phyloP scores from a whole-genome alignment of 2,888 invertebrate genomes.

The Phyllotreta cruciferae region DNA sequence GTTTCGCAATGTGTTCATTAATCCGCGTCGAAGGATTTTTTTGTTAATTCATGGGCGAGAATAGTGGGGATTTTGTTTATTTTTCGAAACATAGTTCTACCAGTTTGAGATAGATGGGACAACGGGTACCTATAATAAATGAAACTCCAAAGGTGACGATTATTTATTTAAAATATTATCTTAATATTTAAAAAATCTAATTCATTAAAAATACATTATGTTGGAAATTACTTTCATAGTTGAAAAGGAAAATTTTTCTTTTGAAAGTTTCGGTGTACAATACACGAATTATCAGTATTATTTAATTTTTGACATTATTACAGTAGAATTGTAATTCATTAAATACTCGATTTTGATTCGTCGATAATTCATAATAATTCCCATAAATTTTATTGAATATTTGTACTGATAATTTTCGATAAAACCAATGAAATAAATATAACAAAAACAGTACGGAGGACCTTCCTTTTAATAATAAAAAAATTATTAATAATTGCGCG shows the following conservation, averaged over 20 bases:
- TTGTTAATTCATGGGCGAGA: constrained; percentile 47
- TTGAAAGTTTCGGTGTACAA: no score
- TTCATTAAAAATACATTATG: no score
- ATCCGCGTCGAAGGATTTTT: constrained; percentile 38
- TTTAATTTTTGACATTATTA: no score
- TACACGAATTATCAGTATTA: no score
- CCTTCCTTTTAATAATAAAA: constrained; percentile 16
- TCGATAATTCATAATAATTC: not conserved
- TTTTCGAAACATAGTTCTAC: constrained; percentile 27
- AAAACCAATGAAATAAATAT: constrained; percentile 14
- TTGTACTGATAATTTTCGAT: constrained; percentile 6
- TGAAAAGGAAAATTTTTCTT: no score
- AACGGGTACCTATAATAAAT: constrained; percentile 22
- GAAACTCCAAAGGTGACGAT: not conserved
- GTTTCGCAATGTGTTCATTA: constrained; percentile 47
- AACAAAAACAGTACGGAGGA: constrained; percentile 6
- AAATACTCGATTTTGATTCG: not conserved
- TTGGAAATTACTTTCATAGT: no score
- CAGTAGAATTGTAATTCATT: not conserved
- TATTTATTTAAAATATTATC: constrained; percentile 5
- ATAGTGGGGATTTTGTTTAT: constrained; percentile 26
- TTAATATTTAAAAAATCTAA: no score
- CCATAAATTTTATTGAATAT: constrained; percentile 1
- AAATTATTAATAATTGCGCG: constrained; percentile 21
- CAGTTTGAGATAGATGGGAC: constrained; percentile 43